Evolutionary conservation across 2,888 invertebrate species (phyloP).

Genomic region (Eilema depressum): DNA sequence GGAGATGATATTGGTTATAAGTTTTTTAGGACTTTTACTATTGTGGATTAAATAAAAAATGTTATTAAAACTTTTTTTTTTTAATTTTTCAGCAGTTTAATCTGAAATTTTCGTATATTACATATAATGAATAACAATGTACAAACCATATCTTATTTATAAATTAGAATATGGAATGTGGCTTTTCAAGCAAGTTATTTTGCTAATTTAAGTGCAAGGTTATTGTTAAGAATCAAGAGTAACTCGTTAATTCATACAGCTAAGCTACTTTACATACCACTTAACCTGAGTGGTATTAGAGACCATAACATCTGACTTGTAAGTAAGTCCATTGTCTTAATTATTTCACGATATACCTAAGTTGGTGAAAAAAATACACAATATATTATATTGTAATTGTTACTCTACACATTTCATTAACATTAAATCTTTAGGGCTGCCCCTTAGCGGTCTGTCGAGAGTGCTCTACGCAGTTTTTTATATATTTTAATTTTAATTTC

Average conservation of each 20-base stretch:
- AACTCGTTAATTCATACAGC: not conserved
- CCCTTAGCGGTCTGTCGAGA: conserved; percentile 85
- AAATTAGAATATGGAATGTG: not conserved
- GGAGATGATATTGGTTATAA: conserved; percentile 57
- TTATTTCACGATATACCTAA: not conserved
- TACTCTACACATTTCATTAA: conserved; percentile 66
- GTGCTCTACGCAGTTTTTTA: conserved; percentile 83
- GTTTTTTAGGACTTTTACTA: conserved; percentile 19
- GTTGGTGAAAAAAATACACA: not conserved
- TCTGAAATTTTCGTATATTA: no score
- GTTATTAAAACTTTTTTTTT: no score
- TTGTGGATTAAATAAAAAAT: not conserved
- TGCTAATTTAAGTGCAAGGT: not conserved
- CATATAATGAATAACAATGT: no score
- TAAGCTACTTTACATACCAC: not conserved
- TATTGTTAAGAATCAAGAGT: not conserved
- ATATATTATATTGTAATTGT: not conserved
- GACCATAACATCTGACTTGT: not conserved
- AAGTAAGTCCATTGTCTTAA: not conserved
- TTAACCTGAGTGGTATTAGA: not conserved
- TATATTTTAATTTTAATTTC: conserved; percentile 87
- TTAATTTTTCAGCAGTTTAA: no score
- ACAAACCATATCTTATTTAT: no score
- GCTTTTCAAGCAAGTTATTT: not conserved
- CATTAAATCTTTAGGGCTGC: conserved; percentile 81